These are phyloP conservation scores for Misgurnus mizolepis DNA, from an alignment of 2,113 vertebrate species.

Conservation along the genomic window DNA sequence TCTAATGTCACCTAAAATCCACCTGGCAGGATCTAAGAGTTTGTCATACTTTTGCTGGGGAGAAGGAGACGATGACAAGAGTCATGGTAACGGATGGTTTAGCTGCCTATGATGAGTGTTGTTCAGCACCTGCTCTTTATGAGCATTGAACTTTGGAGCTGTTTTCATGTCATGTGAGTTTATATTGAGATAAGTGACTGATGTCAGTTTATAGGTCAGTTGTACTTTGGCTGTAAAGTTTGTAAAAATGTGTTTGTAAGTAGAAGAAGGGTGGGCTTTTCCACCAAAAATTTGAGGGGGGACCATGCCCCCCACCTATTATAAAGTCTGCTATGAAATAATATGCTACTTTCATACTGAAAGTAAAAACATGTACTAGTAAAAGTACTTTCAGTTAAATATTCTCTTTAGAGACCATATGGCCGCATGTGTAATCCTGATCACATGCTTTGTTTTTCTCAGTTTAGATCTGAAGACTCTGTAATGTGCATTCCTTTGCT, in stretches of 20 bases:
- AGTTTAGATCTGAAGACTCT: background rate
- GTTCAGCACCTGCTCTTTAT: background rate
- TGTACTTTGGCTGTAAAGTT: background rate
- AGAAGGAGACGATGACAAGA: constrained; percentile 34
- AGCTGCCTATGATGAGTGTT: background rate
- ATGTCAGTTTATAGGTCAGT: constrained; percentile 3
- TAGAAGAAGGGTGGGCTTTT: too few species aligned
- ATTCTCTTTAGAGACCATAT: constrained; percentile 33
- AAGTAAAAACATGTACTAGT: constrained; percentile 7
- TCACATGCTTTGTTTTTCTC: constrained; percentile 23
- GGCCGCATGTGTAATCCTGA: constrained; percentile 48
- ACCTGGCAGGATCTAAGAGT: constrained; percentile 23
- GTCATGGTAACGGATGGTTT: constrained; percentile 41
- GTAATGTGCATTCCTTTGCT: constrained; percentile 31
- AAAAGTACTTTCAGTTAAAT: constrained; percentile 11
- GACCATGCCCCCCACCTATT: too few species aligned
- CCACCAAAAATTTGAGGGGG: background rate
- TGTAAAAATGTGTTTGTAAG: too few species aligned
- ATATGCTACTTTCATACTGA: background rate
- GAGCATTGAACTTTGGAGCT: background rate
- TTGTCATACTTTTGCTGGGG: constrained; percentile 49
- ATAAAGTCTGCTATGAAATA: too few species aligned
- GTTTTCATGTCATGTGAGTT: constrained; percentile 23
- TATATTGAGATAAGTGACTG: constrained; percentile 18
- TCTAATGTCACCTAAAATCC: constrained; percentile 41